phyloP scores from a whole-genome alignment of 2,113 vertebrate genomes.

The Globicephala melas region DNA sequence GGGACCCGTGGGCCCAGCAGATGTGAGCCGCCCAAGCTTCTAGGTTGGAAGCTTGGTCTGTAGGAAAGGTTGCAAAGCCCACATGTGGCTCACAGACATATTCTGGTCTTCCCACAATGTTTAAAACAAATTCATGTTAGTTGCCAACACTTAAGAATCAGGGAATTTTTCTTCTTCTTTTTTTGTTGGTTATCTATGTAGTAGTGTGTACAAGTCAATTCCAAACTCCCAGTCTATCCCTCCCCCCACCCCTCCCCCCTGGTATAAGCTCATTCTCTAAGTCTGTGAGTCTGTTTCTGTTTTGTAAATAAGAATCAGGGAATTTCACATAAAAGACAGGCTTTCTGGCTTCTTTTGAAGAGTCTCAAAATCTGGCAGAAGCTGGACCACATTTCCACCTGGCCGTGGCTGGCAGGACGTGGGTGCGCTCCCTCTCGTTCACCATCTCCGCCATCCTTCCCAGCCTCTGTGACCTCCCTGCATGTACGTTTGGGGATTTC shows the following conservation, averaged over 20 bases:
- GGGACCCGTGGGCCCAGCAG: fast-evolving
- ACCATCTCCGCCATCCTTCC: too few species aligned
- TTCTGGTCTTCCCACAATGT: conserved; percentile 34
- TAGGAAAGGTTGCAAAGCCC: not conserved
- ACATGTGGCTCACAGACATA: not conserved
- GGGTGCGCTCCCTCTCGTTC: fast-evolving
- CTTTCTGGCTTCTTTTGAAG: conserved; percentile 13
- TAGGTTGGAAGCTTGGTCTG: not conserved
- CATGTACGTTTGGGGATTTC: not conserved
- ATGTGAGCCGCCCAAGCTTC: not conserved
- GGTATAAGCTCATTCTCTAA: not conserved
- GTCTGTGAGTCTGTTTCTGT: not conserved
- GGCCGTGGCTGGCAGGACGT: fast-evolving
- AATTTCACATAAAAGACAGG: not conserved
- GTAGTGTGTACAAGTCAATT: not conserved
- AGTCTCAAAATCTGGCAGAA: not conserved
- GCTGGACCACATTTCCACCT: not conserved
- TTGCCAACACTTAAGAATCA: conserved; percentile 22
- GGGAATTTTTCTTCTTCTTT: not conserved
- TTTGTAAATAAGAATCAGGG: not conserved
- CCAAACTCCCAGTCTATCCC: not conserved
- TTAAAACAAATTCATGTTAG: not conserved
- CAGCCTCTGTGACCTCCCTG: not conserved
- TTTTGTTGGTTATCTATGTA: not conserved
- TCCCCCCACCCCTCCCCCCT: not conserved